Percentiles rank a stretch among this genome's conserved stretches.
Evolutionary conservation across 2,797 vertebrate species (phyloP).

Genomic region (Chaunax sp.): DNA sequence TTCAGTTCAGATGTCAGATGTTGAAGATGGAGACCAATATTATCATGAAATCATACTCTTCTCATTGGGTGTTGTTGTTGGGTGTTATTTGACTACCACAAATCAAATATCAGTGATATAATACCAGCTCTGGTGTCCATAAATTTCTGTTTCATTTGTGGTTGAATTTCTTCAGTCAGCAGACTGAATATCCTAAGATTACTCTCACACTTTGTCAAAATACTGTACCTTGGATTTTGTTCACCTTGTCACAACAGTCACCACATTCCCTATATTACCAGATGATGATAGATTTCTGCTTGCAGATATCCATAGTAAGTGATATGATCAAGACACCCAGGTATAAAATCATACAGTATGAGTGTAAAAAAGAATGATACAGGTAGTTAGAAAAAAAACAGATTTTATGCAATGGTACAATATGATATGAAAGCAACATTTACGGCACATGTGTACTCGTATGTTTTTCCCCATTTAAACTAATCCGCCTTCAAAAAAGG

Average conservation of each 20-base stretch:
- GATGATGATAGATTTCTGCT: neutral
- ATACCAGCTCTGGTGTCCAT: neutral
- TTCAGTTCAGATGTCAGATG: too few species aligned
- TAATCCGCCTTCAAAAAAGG: constrained; percentile 65
- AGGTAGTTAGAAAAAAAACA: constrained; percentile 58
- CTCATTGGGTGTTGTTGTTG: neutral
- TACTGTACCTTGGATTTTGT: too few species aligned
- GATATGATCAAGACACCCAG: neutral
- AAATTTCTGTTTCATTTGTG: constrained; percentile 4
- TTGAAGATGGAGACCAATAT: too few species aligned
- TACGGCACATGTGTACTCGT: constrained; percentile 75
- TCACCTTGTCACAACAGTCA: too few species aligned
- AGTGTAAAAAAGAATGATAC: neutral
- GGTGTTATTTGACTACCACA: neutral
- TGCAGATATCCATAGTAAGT: neutral
- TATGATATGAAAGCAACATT: constrained; percentile 74
- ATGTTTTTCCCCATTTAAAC: constrained; percentile 54
- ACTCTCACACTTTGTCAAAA: too few species aligned
- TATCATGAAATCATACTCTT: too few species aligned
- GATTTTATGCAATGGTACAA: constrained; percentile 74
- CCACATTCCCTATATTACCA: too few species aligned
- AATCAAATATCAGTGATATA: neutral
- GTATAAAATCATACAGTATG: neutral
- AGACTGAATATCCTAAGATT: too few species aligned
- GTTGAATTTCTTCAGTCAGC: neutral